phyloP scores from a whole-genome alignment of 2,888 invertebrate genomes.

The Sphinx pinastri region DNA sequence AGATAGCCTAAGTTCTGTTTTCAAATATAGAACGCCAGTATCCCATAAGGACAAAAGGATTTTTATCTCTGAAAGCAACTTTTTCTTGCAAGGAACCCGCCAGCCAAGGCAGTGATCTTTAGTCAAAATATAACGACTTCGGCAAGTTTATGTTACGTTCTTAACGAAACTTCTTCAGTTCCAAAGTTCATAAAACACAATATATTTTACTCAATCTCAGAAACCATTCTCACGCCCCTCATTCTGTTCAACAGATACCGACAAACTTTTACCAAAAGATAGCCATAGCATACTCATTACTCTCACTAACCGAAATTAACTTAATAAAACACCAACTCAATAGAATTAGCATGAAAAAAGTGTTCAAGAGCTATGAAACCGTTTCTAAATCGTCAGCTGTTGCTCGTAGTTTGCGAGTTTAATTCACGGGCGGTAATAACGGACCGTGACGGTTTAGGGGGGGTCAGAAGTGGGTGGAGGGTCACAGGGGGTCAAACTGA shows the following conservation, averaged over 20 bases:
- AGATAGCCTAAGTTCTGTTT: too few species aligned
- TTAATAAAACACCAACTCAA: neutral
- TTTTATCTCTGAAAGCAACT: too few species aligned
- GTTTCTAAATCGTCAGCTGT: constrained; percentile 10
- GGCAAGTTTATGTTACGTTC: too few species aligned
- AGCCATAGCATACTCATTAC: neutral
- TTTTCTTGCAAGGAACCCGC: too few species aligned
- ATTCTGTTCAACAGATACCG: neutral
- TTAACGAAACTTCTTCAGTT: too few species aligned
- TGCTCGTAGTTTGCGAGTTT: constrained; percentile 3
- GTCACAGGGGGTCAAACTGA: neutral
- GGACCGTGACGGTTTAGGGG: neutral
- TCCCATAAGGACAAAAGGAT: too few species aligned
- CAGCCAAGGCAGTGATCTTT: too few species aligned
- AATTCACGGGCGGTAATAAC: constrained; percentile 3
- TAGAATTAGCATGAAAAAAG: constrained; percentile 10
- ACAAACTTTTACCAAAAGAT: neutral
- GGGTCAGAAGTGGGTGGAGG: neutral
- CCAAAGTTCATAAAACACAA: too few species aligned
- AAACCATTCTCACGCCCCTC: neutral
- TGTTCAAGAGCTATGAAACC: neutral
- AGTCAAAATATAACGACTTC: too few species aligned
- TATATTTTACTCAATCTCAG: too few species aligned
- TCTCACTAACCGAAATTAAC: neutral
- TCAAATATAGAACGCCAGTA: too few species aligned